Evolutionary conservation across 2,797 vertebrate genomes (phyloP), one percentile per base, ranked within the genome.

Genomic region (Brachymystax lenok): DNA sequence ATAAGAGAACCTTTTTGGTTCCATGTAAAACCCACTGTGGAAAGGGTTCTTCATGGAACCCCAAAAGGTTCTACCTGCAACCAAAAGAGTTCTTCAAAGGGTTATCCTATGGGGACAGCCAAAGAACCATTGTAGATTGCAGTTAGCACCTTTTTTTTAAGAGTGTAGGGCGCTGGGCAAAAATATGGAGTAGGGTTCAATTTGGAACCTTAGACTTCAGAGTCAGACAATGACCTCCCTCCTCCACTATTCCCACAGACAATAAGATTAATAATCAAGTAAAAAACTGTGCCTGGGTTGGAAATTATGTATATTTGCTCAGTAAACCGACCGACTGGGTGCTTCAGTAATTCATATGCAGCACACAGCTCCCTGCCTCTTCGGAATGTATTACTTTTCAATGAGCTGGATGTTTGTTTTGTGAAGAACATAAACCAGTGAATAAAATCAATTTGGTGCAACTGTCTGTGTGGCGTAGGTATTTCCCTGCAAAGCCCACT

Each of bases 401-500:
- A 76, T 80, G 73, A 79, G 74, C 75, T 63, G 70, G 80, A 84
- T 82, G 84, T 86, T 88, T 83, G 75, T 78, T 79, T 78, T 40
- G 77, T 77, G 75, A 77, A 77, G 77, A 84, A 82, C 80, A 80
- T 81, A 75, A 79, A 82, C 77, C 73, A 71, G 35, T 71, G 69
- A 80, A 85, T 77, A 78, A 78, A 77, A 86, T 86, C 79, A 84
- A 87, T 84, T 84, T 84, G 71, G 77, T 76, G 59, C 54, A 75
- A 90, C 76, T 73, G 77, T 79, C 76, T 73, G 77, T 75, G 76
- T 71, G 77, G 63, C 75, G 74, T 17, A 73, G 76, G 76, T 74
- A 77, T 78, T 79, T 79, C 59, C 67, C 75, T 24, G 69, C 54
- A 54, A 81, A 83, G 33, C 79, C 10, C 72, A 40, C 75, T 75